Evolutionary conservation across 2,113 vertebrate genomes (phyloP).

Genomic region (Mormoops blainvillei): DNA sequence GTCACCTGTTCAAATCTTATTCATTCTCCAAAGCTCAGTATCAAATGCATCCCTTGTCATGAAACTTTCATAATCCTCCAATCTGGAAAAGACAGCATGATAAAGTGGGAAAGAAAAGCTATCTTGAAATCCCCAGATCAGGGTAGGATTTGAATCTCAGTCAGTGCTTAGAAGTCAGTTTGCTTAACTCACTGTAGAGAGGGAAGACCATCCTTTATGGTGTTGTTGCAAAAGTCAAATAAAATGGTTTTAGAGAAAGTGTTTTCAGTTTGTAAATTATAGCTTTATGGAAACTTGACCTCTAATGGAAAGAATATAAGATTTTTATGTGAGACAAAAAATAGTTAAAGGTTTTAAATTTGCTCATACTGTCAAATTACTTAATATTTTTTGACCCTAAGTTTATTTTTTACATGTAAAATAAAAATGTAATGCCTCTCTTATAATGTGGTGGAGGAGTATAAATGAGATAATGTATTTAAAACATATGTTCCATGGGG

Average conservation of each 20-base stretch:
- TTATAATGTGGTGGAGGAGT: background rate
- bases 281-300: background rate
- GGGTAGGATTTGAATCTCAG: background rate
- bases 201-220: background rate
- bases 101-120: background rate
- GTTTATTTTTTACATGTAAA: background rate
- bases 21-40: background rate
- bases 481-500: background rate
- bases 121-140: background rate
- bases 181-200: background rate
- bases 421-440: background rate
- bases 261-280: background rate
- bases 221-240: background rate
- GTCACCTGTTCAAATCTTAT: background rate
- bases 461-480: background rate
- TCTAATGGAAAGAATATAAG: background rate
- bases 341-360: background rate
- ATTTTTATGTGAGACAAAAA: background rate
- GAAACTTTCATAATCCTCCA: background rate
- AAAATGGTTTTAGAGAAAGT: background rate
- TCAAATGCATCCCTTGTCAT: background rate
- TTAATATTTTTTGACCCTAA: background rate
- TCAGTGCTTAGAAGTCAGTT: background rate
- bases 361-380: background rate
- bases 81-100: background rate